A percentile compares a stretch with the other conserved stretches of the same genome.
Evolutionary conservation across 2,797 vertebrate genomes (phyloP).

Genomic region (Schizothorax lantsangensis): DNA sequence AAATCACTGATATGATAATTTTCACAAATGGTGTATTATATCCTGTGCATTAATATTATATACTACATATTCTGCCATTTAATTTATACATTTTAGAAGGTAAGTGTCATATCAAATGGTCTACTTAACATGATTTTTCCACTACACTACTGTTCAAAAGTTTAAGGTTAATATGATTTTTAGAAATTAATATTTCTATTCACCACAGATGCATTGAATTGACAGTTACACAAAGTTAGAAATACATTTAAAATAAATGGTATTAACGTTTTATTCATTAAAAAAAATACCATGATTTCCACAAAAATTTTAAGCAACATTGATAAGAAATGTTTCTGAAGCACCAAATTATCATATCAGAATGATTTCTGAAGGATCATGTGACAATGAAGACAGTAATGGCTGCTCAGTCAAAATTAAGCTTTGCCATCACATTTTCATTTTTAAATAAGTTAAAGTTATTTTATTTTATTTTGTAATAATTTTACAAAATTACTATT

Average conservation of each 20-base stretch:
- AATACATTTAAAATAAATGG: neutral
- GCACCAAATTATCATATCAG: neutral
- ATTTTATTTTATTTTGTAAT: too few species aligned
- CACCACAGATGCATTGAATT: too few species aligned
- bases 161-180: neutral
- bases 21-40: slow-evolving; percentile 4
- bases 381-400: neutral
- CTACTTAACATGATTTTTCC: neutral
- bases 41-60: neutral
- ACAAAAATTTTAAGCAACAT: neutral
- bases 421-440: too few species aligned
- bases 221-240: neutral
- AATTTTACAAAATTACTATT: too few species aligned
- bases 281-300: neutral
- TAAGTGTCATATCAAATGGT: neutral
- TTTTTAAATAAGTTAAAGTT: too few species aligned
- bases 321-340: neutral
- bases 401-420: neutral
- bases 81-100: neutral
- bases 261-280: neutral
- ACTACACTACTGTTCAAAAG: neutral
- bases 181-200: neutral
- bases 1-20: neutral
- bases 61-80: neutral
- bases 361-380: neutral